Evolutionary conservation across 2,888 invertebrate genomes (phyloP).

Genomic region (Eudemis profundana): DNA sequence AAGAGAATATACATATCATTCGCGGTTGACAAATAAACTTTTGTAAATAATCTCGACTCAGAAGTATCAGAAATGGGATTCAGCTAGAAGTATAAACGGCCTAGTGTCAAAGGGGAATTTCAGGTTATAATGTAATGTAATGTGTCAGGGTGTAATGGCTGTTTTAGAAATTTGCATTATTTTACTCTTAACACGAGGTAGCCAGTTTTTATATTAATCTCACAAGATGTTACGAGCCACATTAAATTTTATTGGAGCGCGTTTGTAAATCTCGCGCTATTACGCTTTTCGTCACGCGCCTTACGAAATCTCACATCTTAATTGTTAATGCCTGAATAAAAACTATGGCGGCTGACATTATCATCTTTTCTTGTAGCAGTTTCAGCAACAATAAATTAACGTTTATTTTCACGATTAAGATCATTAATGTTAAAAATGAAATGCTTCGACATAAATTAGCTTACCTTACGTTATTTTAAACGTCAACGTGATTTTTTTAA

Average conservation of each 20-base stretch:
- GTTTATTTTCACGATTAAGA: conserved; percentile 29
- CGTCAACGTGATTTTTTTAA: neutral
- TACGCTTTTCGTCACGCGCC: conserved; percentile 40
- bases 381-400: conserved; percentile 34
- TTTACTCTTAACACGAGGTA: neutral
- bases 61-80: too few relatives aligned
- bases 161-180: neutral
- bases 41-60: too few relatives aligned
- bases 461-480: conserved; percentile 15
- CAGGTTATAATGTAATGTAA: too few relatives aligned
- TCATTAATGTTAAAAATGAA: conserved; percentile 33
- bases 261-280: conserved; percentile 35
- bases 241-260: conserved; percentile 38
- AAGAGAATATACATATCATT: too few relatives aligned
- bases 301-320: conserved; percentile 42
- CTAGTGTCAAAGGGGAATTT: too few relatives aligned
- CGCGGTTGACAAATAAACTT: too few relatives aligned
- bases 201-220: conserved; percentile 29
- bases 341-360: conserved; percentile 19
- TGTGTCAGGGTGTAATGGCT: neutral
- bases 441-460: conserved; percentile 8
- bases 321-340: conserved; percentile 33
- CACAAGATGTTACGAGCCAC: conserved; percentile 24
- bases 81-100: too few relatives aligned
- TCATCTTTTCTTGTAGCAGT: conserved; percentile 13